Conservation (phyloP, 2,888 invertebrate species). For the Acanthosepion lycidas region DNA sequence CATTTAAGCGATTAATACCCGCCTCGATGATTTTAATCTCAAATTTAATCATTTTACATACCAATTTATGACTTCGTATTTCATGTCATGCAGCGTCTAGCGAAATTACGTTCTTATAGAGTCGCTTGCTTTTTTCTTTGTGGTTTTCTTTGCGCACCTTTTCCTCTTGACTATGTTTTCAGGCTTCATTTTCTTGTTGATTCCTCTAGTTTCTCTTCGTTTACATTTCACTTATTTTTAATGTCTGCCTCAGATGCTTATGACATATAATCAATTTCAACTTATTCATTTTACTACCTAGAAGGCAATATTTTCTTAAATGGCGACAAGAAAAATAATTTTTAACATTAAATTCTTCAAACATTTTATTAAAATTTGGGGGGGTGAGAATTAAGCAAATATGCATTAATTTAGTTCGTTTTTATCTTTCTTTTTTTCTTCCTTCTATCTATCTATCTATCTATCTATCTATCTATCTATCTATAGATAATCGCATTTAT, state of each 20-base stretch:
- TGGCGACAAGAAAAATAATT: neutral
- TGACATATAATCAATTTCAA: constrained; percentile 33
- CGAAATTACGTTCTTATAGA: neutral
- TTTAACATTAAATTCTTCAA: neutral
- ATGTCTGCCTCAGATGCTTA: neutral
- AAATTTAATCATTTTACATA: neutral
- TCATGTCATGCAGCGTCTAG: neutral
- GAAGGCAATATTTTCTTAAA: neutral
- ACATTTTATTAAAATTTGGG: neutral
- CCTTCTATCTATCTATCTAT: neutral
- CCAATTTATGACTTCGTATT: neutral
- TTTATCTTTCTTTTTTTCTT: neutral
- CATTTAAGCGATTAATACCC: neutral
- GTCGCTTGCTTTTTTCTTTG: neutral
- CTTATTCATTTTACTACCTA: constrained; percentile 11
- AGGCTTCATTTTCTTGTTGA: neutral
- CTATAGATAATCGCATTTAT: neutral
- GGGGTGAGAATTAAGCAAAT: neutral
- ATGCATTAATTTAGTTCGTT: neutral
- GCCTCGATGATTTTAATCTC: neutral
- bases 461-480: neutral
- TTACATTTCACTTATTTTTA: neutral
- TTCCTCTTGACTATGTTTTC: neutral
- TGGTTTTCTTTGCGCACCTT: neutral
- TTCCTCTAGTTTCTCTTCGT: neutral